Evolutionary conservation across 1,140 invertebrate genomes (phyloP), one percentile per base, ranked within the genome.

Genomic region (Wiebesia pumilae): DNA sequence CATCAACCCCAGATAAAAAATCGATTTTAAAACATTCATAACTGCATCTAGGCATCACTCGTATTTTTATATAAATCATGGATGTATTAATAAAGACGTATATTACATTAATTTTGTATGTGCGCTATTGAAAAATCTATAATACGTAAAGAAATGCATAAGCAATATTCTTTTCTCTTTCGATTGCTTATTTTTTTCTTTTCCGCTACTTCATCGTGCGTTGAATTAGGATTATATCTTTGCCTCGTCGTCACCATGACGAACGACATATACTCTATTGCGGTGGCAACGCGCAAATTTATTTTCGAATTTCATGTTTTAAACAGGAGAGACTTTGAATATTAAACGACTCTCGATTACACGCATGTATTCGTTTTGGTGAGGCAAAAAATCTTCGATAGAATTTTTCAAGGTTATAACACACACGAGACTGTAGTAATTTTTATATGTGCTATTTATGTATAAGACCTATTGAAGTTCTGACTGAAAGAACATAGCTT

Each of bases 231-330:
- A 86, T 81, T 35, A 19, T 81, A 38, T 33, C 38, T 40, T 75
- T 27, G 73, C 14, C 33, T 81, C 47, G 12, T 69, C 35, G 38
- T 75, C 71, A 75, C 10, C 9, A n/a, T 43, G 21, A 19, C 38
- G 35, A 7, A 33, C n/a, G 77, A 58, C 84, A 71, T 73, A 73
- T 54, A 84, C 69, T 79, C 38, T 69, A 65, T 84, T 78, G 62
- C 30, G 0, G 54, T 58, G 14, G 10, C 77, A 35, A 33, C 35
- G 67, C 38, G 78, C 79, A 67, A 81, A 85, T 81, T 85, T 80
- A 85, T 85, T 85, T 85, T 80, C 77, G 62, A 81, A 85, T 85
- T 81, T 86, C 84, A 85, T 86, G 84, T 86, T 86, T 86, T 81
- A 86, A 86, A 86, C 84, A 86, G 79, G 54, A 81, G 38, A 47